Evolutionary conservation across 2,797 vertebrate species (phyloP).

Genomic region (Takifugu rubripes): DNA sequence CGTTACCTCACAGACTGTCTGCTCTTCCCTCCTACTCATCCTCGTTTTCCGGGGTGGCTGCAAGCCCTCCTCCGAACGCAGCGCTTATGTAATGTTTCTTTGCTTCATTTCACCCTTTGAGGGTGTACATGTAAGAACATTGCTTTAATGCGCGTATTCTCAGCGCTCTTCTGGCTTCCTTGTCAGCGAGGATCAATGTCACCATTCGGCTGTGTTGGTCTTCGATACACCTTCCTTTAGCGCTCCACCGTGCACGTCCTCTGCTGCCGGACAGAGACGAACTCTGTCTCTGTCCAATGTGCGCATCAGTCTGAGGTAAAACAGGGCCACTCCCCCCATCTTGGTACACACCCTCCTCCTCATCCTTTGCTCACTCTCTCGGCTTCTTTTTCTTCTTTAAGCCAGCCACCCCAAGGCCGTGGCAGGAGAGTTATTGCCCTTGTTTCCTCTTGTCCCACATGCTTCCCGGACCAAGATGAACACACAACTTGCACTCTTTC

Average conservation of each 20-base stretch:
- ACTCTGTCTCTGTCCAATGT: constrained; percentile 2
- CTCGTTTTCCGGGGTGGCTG: constrained; percentile 25
- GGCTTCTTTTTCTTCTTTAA: background rate
- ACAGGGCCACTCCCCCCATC: constrained; percentile 4
- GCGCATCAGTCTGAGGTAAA: constrained; percentile 8
- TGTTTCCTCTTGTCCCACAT: constrained; percentile 34
- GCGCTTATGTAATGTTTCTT: constrained; percentile 67
- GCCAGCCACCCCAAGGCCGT: constrained; percentile 15
- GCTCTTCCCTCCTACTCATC: constrained; percentile 11
- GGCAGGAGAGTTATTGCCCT: constrained; percentile 46
- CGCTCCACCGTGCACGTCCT: constrained; percentile 17
- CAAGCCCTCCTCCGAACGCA: constrained; percentile 42
- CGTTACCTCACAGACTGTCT: background rate
- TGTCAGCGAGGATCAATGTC: constrained; percentile 61
- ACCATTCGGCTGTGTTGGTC: constrained; percentile 22
- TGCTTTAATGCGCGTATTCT: constrained; percentile 48
- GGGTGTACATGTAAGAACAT: constrained; percentile 54
- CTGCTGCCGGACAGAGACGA: constrained; percentile 5
- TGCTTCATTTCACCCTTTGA: constrained; percentile 57
- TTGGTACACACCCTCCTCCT: constrained; percentile 6
- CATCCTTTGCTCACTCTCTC: constrained; percentile 8
- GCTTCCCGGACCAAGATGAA: constrained; percentile 31
- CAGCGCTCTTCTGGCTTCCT: constrained; percentile 50
- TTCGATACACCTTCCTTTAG: constrained; percentile 10
- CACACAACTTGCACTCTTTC: constrained; percentile 47